Evolutionary conservation across 2,113 vertebrate species (phyloP).

Genomic region (Pituophis catenifer): DNA sequence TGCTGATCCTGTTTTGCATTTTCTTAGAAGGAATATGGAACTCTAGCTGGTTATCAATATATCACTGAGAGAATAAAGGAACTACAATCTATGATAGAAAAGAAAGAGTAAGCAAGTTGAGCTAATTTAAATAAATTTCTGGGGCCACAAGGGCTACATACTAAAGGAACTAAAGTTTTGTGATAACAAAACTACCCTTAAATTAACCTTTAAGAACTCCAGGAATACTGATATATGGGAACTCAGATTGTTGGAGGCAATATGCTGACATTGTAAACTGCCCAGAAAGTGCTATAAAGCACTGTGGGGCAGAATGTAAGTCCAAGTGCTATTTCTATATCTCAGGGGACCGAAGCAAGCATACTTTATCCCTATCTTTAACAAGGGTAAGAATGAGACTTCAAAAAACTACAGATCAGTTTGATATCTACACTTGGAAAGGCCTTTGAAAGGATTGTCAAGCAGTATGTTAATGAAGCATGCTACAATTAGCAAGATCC

Average conservation of each 20-base stretch:
- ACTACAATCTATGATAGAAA: neutral
- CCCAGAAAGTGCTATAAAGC: no score
- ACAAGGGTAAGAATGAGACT: neutral
- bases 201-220: neutral
- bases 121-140: neutral
- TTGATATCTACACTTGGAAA: neutral
- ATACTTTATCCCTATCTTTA: neutral
- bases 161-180: neutral
- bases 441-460: neutral
- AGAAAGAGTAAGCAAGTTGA: neutral
- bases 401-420: neutral
- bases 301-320: no score
- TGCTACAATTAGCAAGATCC: neutral
- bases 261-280: no score
- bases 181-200: neutral
- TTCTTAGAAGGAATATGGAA: neutral
- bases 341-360: neutral
- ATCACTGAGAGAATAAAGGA: neutral
- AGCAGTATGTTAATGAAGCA: neutral
- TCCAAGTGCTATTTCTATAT: neutral
- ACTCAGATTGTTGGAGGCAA: no score
- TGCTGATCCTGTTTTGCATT: neutral
- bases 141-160: neutral
- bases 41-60: neutral
- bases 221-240: neutral